Base-by-base conservation (phyloP, 2,797 vertebrate genomes). In the Mormyrus proboscirostris region DNA sequence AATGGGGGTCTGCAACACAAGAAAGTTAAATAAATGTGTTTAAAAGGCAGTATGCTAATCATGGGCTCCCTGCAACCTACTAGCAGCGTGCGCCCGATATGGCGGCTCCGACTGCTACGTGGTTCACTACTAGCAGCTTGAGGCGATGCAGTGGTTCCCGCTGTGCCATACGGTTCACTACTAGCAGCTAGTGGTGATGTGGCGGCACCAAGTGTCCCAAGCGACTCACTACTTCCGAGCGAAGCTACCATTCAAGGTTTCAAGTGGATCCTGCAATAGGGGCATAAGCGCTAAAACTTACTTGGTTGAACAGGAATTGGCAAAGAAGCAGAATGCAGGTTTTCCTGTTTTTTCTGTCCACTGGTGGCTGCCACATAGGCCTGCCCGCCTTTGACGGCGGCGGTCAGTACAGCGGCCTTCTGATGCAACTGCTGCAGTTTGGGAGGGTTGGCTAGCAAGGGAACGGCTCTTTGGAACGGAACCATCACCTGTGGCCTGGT, bases 371-470 rank as follows among this genome's bases (percentile, higher is more conserved):
- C 90, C 57, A 92, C 73, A 89, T 93, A 95, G n/a, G 93, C 91
- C 91, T 96, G 95, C 29, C 92, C 93, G 16, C 92, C 93, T 92
- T 93, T 94, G 41, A 95, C 41, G 8, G 93, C 93, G 65, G 94
- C 88, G 0, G 90, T 92, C 89, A 94, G 86, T 22, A 93, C 55
- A n/a, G 92, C 88, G 9, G 94, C 91, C 76, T 92, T 93, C 55
- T 95, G 94, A 76, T 94, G 93, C 0, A 91, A 87, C 88, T 91
- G 92, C 76, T 91, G 92, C 69, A 94, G 91, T 91, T 89, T 94
- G 33, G 90, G 25, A 14, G 55, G 29, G 89, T 9, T n/a, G 0
- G 62, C 1, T 9, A 90, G 88, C 44, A 90, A 90, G 0, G 88
- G 19, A 6, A 51, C 4, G 22, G 90, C 86, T 3, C 87, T 93